Evolutionary conservation across 2,888 invertebrate genomes (phyloP).

Genomic region (Drosophila maculinotata): DNA sequence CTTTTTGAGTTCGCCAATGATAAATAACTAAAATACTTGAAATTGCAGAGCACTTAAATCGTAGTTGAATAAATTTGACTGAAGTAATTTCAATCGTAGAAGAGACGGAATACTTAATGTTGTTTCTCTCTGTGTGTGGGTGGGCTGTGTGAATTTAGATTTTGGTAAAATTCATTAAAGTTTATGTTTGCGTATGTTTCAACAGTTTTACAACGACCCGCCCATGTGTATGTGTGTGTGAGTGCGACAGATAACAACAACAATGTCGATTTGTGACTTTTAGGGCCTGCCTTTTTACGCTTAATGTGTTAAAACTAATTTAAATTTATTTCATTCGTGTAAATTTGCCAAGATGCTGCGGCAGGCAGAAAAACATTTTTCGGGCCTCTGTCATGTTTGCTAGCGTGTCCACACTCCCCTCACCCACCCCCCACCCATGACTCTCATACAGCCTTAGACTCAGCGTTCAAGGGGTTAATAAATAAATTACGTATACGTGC

Average conservation of each 20-base stretch:
- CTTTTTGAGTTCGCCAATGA: too few species aligned
- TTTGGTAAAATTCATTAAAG: slow-evolving; percentile 79
- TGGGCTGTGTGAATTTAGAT: slow-evolving; percentile 65
- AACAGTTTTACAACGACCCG: slow-evolving; percentile 58
- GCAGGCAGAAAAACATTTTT: slow-evolving; percentile 51
- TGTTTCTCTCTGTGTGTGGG: too few species aligned
- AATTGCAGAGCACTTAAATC: too few species aligned
- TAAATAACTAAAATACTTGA: too few species aligned
- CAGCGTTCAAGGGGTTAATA: slow-evolving; percentile 75
- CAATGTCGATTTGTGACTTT: slow-evolving; percentile 71
- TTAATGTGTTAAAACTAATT: slow-evolving; percentile 82
- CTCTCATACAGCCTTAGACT: slow-evolving; percentile 8
- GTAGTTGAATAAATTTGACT: too few species aligned
- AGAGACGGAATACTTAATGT: too few species aligned
- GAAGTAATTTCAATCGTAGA: too few species aligned
- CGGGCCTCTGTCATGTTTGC: slow-evolving; percentile 27
- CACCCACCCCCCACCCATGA: background rate
- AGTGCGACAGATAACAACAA: slow-evolving; percentile 36
- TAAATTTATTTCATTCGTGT: slow-evolving; percentile 79
- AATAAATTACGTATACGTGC: slow-evolving; percentile 81
- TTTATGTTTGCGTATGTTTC: slow-evolving; percentile 76
- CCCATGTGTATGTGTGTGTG: slow-evolving; percentile 5
- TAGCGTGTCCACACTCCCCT: too few species aligned
- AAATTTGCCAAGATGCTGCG: slow-evolving; percentile 70
- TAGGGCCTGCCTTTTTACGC: slow-evolving; percentile 72